These are phyloP conservation scores for Spea multiplicata DNA, from an alignment of 2,113 vertebrate genomes.

Conservation along the genomic window DNA sequence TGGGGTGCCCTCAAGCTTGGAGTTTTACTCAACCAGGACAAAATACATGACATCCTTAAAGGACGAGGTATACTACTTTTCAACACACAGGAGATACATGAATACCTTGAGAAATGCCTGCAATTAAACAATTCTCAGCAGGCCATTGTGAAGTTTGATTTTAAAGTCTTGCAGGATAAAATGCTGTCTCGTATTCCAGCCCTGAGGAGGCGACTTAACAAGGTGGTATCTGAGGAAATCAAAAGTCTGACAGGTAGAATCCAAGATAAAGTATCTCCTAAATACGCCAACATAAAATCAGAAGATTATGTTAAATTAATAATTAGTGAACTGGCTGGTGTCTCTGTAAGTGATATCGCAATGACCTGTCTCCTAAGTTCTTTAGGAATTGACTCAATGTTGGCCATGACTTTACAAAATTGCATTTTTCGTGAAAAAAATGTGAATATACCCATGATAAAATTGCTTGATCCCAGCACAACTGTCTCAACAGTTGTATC, in stretches of 20 bases:
- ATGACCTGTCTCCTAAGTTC: conserved; percentile 61
- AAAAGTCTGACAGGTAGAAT: not conserved
- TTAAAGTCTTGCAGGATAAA: conserved; percentile 60
- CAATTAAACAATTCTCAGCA: conserved; percentile 71
- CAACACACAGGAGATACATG: conserved; percentile 68
- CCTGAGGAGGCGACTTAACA: conserved; percentile 64
- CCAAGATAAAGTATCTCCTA: not conserved
- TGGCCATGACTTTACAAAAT: conserved; percentile 80
- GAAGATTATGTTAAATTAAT: conserved; percentile 63
- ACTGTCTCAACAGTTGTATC: conserved; percentile 65
- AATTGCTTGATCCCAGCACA: conserved; percentile 72
- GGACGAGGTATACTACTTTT: conserved; percentile 74
- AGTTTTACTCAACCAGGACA: conserved; percentile 66
- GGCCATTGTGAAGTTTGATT: conserved; percentile 71
- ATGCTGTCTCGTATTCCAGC: conserved; percentile 62
- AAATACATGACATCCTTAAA: conserved; percentile 70
- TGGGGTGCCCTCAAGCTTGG: conserved; percentile 82
- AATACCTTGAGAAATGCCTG: conserved; percentile 69
- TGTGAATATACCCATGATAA: conserved; percentile 71
- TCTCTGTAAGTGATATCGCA: conserved; percentile 60
- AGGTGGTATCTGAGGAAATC: conserved; percentile 59
- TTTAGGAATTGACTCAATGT: conserved; percentile 79
- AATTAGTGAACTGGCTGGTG: conserved; percentile 61
- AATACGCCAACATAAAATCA: conserved; percentile 45
- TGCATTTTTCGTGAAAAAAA: conserved; percentile 69